A percentile compares a stretch with the other conserved stretches of the same genome.
These are phyloP conservation scores for Bubo scandiacus DNA, from an alignment of 2,113 vertebrate species.

Conservation along the genomic window DNA sequence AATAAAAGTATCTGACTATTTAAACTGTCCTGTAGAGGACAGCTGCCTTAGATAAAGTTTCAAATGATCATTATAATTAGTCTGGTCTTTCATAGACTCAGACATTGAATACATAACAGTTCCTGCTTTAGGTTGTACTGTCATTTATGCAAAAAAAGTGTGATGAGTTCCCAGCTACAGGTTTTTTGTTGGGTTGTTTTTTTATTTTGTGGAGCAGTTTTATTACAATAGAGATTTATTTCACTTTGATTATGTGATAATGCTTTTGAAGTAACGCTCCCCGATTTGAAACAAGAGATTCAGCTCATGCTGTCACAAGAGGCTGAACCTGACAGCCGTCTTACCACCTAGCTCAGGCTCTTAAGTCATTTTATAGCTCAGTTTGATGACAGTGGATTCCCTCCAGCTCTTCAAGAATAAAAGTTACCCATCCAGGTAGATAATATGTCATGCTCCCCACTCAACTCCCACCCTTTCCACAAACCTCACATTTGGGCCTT, in stretches of 20 bases:
- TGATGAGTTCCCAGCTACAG: neutral
- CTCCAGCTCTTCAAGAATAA: neutral
- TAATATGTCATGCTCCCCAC: neutral
- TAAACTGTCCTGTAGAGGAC: neutral
- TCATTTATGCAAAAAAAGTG: neutral
- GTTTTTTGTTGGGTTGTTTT: neutral
- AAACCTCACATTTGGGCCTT: too few relatives aligned
- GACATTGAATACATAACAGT: neutral
- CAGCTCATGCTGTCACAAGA: neutral
- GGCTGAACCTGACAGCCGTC: neutral
- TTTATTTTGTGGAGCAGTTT: neutral
- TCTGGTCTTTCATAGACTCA: neutral
- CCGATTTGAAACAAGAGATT: neutral
- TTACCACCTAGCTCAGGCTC: neutral
- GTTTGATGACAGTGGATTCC: neutral
- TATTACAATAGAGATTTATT: neutral
- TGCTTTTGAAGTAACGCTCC: fast-evolving
- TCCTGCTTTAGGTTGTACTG: neutral
- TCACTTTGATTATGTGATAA: neutral
- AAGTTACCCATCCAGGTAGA: neutral
- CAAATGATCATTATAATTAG: neutral
- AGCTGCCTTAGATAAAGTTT: neutral
- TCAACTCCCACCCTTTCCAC: neutral
- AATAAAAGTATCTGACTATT: neutral
- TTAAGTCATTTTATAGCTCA: neutral